phyloP scores from a whole-genome alignment of 1,140 invertebrate species.

The Sycophila sp. region DNA sequence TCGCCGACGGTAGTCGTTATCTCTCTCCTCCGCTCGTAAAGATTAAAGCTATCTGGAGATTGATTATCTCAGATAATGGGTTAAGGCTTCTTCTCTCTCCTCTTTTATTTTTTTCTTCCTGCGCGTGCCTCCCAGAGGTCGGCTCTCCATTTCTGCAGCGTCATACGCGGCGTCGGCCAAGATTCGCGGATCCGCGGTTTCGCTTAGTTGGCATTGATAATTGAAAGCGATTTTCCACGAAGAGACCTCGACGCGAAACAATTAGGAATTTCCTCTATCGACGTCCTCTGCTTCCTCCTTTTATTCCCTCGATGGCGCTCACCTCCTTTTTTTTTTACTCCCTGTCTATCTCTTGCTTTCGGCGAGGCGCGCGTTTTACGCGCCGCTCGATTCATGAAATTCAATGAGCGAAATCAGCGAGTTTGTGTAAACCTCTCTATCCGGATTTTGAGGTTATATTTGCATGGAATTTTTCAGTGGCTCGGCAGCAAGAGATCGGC shows the following conservation, averaged over 20 bases:
- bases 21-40: background rate
- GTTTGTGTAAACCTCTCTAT: background rate
- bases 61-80: conserved; percentile 16
- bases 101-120: background rate
- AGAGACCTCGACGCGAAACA: background rate
- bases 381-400: background rate
- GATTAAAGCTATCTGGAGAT: background rate
- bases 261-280: conserved; percentile 17
- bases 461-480: too few species aligned
- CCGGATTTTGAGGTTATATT: too few species aligned
- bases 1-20: background rate
- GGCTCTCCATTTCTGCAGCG: background rate
- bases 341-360: too few species aligned
- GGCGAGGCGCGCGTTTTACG: too few species aligned
- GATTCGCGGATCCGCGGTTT: conserved; percentile 10
- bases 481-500: too few species aligned
- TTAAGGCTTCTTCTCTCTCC: too few species aligned
- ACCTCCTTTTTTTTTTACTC: too few species aligned
- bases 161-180: background rate
- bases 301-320: background rate
- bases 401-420: background rate
- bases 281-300: background rate
- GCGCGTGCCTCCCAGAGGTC: background rate
- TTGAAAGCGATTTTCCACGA: conserved; percentile 11
- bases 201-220: conserved; percentile 24